Conservation (phyloP, 2,113 vertebrate species). For the Trinectes maculatus region DNA sequence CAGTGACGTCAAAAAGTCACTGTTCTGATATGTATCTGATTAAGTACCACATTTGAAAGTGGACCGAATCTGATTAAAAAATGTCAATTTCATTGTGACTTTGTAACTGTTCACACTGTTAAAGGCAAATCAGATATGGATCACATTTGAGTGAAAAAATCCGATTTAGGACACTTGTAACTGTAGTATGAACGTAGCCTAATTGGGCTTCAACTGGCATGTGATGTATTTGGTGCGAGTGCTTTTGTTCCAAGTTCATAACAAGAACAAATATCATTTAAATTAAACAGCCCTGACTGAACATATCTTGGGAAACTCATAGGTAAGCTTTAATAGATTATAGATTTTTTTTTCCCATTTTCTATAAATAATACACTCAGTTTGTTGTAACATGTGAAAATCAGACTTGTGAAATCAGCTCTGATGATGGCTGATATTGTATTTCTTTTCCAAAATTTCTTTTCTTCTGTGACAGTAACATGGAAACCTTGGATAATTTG, state of each 20-base stretch:
- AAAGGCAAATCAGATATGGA: too few species aligned
- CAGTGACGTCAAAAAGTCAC: too few species aligned
- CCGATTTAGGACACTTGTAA: too few species aligned
- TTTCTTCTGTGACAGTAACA: slow-evolving; percentile 20
- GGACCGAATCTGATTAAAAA: too few species aligned
- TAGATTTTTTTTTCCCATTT: slow-evolving; percentile 14
- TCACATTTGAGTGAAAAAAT: too few species aligned
- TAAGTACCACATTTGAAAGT: too few species aligned
- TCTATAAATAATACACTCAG: not conserved
- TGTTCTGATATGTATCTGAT: too few species aligned
- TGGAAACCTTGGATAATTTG: slow-evolving; percentile 29
- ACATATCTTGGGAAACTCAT: not conserved
- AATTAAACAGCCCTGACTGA: too few species aligned
- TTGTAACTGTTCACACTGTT: too few species aligned
- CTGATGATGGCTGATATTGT: not conserved
- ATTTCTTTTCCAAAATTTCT: slow-evolving; percentile 29
- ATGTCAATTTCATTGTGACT: too few species aligned
- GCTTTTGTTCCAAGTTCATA: not conserved
- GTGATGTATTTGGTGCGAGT: not conserved
- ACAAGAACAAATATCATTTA: too few species aligned
- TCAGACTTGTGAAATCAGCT: slow-evolving; percentile 31
- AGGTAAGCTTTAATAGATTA: not conserved
- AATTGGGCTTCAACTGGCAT: slow-evolving; percentile 16
- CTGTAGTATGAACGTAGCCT: too few species aligned
- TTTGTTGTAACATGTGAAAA: slow-evolving; percentile 11